These are phyloP conservation scores for Pachyrhynchus sulphureomaculatus DNA, from an alignment of 1,140 invertebrate genomes.

Conservation along the genomic window DNA sequence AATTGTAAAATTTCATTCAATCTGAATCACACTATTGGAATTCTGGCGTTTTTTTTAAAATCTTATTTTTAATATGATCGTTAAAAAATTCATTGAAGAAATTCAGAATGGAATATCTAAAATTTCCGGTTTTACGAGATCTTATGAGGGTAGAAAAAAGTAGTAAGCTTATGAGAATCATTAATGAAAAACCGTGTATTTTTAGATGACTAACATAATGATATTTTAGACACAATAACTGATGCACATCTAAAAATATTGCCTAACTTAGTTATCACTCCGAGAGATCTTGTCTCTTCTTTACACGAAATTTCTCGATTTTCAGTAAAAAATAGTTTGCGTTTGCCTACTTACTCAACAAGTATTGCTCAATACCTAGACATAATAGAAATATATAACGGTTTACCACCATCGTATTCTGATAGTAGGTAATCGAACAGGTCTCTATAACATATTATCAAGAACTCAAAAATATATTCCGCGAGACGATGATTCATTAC, in stretches of 20 bases:
- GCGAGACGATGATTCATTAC: conserved; percentile 5
- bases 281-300: neutral
- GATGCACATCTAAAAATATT: conserved; percentile 15
- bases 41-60: too few species aligned
- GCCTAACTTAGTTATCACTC: conserved; percentile 18
- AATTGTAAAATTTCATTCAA: too few species aligned
- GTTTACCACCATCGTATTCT: conserved; percentile 9
- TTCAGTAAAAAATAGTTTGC: conserved; percentile 19
- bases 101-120: too few species aligned
- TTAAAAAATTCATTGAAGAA: too few species aligned
- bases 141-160: neutral
- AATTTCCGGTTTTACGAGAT: too few species aligned
- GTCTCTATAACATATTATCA: too few species aligned
- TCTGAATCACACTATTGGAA: too few species aligned
- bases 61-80: too few species aligned
- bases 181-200: too few species aligned
- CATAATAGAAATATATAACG: conserved; percentile 17
- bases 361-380: conserved; percentile 10
- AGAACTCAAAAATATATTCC: conserved; percentile 14
- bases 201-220: neutral
- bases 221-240: conserved; percentile 12
- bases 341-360: neutral
- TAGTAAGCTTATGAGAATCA: too few species aligned
- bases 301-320: conserved; percentile 12
- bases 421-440: conserved; percentile 14